Base-by-base conservation (phyloP, 2,888 invertebrate genomes). In the Serripes groenlandicus region DNA sequence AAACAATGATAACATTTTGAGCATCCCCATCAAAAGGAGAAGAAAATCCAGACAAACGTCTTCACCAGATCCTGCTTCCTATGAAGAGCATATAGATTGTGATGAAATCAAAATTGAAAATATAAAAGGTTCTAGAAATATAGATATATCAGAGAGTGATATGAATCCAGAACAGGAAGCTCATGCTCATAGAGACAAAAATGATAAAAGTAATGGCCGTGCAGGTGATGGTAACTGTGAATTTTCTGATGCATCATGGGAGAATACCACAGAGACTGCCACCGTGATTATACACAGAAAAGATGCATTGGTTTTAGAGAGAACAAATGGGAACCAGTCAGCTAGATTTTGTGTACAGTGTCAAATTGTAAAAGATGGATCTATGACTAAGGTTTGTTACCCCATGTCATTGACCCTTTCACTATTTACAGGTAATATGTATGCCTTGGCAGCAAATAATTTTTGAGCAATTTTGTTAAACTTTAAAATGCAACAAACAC, bases 301-400 rank as follows among this genome's bases (percentile, higher is more conserved):
- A 66, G 66, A 66, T 66, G 66, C 66, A 11, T 30, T 66, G 66
- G 66, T 42, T n/a, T 26, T 66, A 35, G 66, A 66, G 42, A 4
- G 28, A 1, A 26, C 18, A 42, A 35, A 35, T 7, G 26, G 28
- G 9, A 66, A 66, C 42, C 66, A 66, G 66, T 26, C 42, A 21
- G 42, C 18, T 0, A 71, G 71, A 56, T 71, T 71, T 35, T 71
- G 71, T 58, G 37, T 56, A 15, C 56, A 71, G 3, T 21, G 71
- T 54, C 54, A 35, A 23, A 56, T 71, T 71, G 5, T 35, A 35
- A 54, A 54, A 34, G 71, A 35, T 32, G 30, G 21, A 1, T 34
- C 30, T 5, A 11, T 21, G 15, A 54, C 54, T 23, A 32, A 71
- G 71, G 71, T 71, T 58, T 3, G 34, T 54, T 54, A 52, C 11